A percentile compares a stretch with the other conserved stretches of the same genome.
Evolutionary conservation across 2,888 invertebrate species (phyloP).

Genomic region (Limnephilus rhombicus): DNA sequence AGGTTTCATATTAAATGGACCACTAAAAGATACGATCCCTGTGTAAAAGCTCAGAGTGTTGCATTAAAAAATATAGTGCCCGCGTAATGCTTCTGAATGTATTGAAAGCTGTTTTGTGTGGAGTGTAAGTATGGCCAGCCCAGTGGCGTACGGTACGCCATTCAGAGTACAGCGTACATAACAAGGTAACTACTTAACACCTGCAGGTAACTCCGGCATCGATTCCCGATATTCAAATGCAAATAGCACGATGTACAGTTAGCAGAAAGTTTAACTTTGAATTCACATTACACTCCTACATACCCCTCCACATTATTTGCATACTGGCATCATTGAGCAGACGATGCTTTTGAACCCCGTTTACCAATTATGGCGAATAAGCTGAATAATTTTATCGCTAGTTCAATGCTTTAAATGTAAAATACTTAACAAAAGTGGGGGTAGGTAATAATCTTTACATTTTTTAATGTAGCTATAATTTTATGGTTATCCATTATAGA

Average conservation of each 20-base stretch:
- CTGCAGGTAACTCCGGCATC: constrained; percentile 10
- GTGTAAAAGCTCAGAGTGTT: constrained; percentile 63
- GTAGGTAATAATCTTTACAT: no score
- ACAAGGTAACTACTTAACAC: neutral
- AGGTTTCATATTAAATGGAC: constrained; percentile 65
- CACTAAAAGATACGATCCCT: constrained; percentile 64
- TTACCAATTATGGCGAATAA: neutral
- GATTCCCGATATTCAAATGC: constrained; percentile 18
- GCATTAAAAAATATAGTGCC: constrained; percentile 66
- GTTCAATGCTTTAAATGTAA: neutral
- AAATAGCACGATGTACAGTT: constrained; percentile 6
- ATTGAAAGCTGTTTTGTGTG: constrained; percentile 64
- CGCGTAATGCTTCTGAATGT: constrained; percentile 60
- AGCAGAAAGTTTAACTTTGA: neutral
- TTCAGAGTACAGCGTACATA: neutral
- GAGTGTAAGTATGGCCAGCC: constrained; percentile 9
- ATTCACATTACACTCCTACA: neutral
- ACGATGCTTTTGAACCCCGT: neutral
- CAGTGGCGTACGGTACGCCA: constrained; percentile 19
- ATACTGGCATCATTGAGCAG: neutral
- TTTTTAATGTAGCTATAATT: no score
- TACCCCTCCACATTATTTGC: neutral
- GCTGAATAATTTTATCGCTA: neutral
- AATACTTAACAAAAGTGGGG: no score
- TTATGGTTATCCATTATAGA: no score